Conservation (phyloP, 2,888 invertebrate genomes). For the Urechis unicinctus region DNA sequence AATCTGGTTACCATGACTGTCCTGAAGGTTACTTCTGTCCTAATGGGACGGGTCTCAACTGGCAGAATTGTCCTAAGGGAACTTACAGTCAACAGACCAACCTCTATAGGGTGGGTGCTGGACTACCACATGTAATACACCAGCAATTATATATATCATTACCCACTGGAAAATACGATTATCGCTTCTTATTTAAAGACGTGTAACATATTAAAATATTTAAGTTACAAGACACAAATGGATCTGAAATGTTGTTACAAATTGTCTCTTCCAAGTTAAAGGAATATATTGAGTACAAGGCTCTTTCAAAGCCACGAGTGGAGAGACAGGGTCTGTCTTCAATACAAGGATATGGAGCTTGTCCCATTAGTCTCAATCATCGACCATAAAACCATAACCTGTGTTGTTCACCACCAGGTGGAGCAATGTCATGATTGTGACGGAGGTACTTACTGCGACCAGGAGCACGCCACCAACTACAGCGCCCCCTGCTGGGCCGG, state of each 20-base stretch:
- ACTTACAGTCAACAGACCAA: conserved; percentile 38
- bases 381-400: too few species aligned
- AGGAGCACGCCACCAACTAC: conserved; percentile 29
- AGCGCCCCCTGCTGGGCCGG: conserved; percentile 37
- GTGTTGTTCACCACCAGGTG: conserved; percentile 28
- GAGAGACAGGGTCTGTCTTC: too few species aligned
- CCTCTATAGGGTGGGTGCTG: conserved; percentile 28
- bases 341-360: too few species aligned
- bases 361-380: too few species aligned
- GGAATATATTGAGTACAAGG: too few species aligned
- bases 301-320: too few species aligned
- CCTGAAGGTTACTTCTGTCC: conserved; percentile 44
- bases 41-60: conserved; percentile 38
- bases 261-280: too few species aligned
- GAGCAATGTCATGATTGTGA: conserved; percentile 43
- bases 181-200: too few species aligned
- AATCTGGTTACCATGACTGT: conserved; percentile 40
- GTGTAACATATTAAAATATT: too few species aligned
- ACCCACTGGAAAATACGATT: too few species aligned
- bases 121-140: not conserved
- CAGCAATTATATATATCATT: not conserved
- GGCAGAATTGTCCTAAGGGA: conserved; percentile 39
- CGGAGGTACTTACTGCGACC: conserved; percentile 23
- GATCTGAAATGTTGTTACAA: too few species aligned
- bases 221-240: too few species aligned